phyloP scores from a whole-genome alignment of 2,888 invertebrate species.

The Crematogaster levior region DNA sequence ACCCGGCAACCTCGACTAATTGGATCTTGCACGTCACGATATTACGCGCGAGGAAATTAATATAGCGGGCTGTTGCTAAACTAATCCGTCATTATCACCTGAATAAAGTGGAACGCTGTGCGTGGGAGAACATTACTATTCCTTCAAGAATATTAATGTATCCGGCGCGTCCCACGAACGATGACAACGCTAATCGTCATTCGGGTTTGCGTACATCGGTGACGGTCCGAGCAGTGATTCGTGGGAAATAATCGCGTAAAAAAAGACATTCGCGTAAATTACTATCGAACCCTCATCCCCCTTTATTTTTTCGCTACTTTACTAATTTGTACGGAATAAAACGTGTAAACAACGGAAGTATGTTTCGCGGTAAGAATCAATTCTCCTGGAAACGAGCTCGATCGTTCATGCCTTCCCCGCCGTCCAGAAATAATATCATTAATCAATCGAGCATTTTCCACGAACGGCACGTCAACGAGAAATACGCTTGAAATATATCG shows the following conservation, averaged over 20 bases:
- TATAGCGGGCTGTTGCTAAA: background rate
- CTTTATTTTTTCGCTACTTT: background rate
- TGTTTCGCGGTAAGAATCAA: background rate
- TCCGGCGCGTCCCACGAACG: slow-evolving; percentile 60
- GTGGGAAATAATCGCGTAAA: background rate
- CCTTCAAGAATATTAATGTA: slow-evolving; percentile 66
- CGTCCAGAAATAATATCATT: slow-evolving; percentile 28
- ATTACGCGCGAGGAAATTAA: slow-evolving; percentile 26
- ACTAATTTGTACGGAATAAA: background rate
- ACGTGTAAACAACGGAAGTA: background rate
- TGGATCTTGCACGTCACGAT: slow-evolving; percentile 30
- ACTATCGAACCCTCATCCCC: background rate
- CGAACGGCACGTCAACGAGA: background rate
- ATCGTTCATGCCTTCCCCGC: background rate
- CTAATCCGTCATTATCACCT: slow-evolving; percentile 54
- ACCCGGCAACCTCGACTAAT: slow-evolving; percentile 26
- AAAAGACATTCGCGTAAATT: background rate
- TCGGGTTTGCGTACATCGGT: background rate
- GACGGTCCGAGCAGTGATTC: background rate
- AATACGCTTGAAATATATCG: slow-evolving; percentile 18
- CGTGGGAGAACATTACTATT: slow-evolving; percentile 23
- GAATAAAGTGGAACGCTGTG: slow-evolving; percentile 58
- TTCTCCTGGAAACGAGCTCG: background rate
- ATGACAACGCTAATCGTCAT: slow-evolving; percentile 24
- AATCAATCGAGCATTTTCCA: slow-evolving; percentile 36